Evolutionary conservation across 2,797 vertebrate genomes (phyloP), one percentile per base, ranked within the genome.

Genomic region (Petrocephalus sullivani): DNA sequence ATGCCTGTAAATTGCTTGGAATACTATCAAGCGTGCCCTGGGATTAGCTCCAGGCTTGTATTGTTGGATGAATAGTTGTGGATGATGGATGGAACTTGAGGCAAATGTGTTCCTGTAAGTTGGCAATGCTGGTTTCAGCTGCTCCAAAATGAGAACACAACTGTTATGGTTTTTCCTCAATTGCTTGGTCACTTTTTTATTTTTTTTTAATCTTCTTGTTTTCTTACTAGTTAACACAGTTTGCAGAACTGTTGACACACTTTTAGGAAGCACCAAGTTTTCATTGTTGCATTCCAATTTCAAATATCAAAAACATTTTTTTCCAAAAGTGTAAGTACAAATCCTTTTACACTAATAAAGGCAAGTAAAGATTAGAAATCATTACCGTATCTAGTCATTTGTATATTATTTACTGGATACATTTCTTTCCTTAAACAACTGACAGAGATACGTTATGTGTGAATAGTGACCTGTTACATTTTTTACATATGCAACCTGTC

Each of bases 101-200:
- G 75, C 75, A 81, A 81, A 81, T 81, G 56, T 57, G 75, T 81
- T 81, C 75, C 41, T 49, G 75, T 81, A 81, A 81, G 75, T 81
- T 81, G 75, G 75, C 75, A 16, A 21, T 49, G 41, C 75, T 81
- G 75, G 33, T 81, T 46, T 46, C 37, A 46, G 41, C 75, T 49
- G 37, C 75, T 81, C 75, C 75, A 81, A 81, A 46, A 81, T 81
- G 75, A 21, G 41, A 81, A 81, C 41, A 41, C 41, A 49, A 81
- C 75, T 81, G 75, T 49, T 81, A 41, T 49, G 16, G 41, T 81
- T 81, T 81, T 81, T 21, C 75, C 75, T 81, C 75, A 46, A 81
- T 81, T 81, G 41, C 75, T 81, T 49, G 75, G 41, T 81, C 37
- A 49, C 75, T 21, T 81, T 81, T 28, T 28, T n/a, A n/a, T n/a